phyloP scores from a whole-genome alignment of 2,113 vertebrate genomes.

The Campylomormyrus numenius region DNA sequence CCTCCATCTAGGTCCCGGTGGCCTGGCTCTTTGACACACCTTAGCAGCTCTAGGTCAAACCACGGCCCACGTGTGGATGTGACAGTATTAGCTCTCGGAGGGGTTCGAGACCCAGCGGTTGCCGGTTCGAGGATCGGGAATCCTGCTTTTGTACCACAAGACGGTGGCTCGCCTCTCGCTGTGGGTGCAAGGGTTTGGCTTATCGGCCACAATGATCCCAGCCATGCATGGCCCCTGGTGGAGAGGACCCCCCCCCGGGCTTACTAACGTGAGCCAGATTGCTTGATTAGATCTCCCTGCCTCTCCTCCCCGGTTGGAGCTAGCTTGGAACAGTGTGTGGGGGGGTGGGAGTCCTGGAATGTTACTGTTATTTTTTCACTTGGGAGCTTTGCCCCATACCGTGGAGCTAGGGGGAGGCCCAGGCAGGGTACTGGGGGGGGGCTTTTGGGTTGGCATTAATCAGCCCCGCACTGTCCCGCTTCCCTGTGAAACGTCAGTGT shows the following conservation, averaged over 20 bases:
- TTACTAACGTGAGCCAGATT: constrained; percentile 7
- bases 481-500: constrained; percentile 41
- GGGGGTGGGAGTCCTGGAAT: constrained; percentile 20
- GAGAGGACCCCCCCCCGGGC: not conserved
- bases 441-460: constrained; percentile 44
- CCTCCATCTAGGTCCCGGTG: not conserved
- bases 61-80: not conserved
- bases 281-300: constrained; percentile 1
- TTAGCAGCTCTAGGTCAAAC: not conserved
- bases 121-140: not conserved
- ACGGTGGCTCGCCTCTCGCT: not conserved
- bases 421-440: constrained; percentile 25
- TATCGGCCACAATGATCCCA: not conserved
- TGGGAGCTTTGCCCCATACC: not conserved
- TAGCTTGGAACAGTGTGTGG: not conserved
- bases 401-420: not conserved
- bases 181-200: not conserved
- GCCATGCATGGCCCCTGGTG: not conserved
- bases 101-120: not conserved
- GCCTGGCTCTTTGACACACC: constrained; percentile 8
- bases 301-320: not conserved
- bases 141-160: not conserved
- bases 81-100: not conserved
- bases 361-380: not conserved
- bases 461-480: constrained; percentile 42